Evolutionary conservation across 2,797 vertebrate species (phyloP).

Genomic region (Tarsius wallacei): DNA sequence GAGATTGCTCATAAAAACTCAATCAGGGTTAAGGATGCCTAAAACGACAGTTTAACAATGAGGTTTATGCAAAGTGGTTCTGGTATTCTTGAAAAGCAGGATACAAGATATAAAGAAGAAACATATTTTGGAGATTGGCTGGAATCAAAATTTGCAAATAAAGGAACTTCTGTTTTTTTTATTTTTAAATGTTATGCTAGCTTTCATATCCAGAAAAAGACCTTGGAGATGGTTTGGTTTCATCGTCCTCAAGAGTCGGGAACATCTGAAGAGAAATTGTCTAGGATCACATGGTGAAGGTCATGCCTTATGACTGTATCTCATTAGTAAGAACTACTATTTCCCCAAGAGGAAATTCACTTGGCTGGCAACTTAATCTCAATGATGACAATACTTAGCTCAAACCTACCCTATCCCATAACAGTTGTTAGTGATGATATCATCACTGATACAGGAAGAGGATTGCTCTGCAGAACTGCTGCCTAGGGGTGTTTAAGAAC

Average conservation of each 20-base stretch:
- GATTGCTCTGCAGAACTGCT: neutral
- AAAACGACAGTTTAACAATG: neutral
- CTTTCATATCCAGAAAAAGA: slow-evolving; percentile 2
- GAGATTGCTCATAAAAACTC: neutral
- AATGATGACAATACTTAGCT: neutral
- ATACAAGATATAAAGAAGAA: neutral
- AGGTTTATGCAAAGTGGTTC: neutral
- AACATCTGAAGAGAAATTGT: slow-evolving; percentile 7
- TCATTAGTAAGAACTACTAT: neutral
- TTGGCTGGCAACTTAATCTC: neutral
- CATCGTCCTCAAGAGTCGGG: neutral
- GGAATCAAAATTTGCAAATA: neutral
- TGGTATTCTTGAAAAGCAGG: neutral
- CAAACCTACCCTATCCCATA: neutral
- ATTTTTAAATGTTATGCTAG: neutral
- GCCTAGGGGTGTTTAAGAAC: neutral
- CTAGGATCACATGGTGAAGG: neutral
- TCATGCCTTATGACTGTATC: neutral
- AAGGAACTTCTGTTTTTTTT: neutral
- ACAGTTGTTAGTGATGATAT: neutral
- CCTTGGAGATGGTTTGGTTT: neutral
- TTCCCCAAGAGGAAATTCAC: neutral
- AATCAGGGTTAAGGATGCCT: neutral
- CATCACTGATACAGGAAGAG: neutral
- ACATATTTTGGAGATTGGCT: neutral